These are phyloP conservation scores for Tautogolabrus adspersus DNA, from an alignment of 2,113 vertebrate species.

Conservation along the genomic window DNA sequence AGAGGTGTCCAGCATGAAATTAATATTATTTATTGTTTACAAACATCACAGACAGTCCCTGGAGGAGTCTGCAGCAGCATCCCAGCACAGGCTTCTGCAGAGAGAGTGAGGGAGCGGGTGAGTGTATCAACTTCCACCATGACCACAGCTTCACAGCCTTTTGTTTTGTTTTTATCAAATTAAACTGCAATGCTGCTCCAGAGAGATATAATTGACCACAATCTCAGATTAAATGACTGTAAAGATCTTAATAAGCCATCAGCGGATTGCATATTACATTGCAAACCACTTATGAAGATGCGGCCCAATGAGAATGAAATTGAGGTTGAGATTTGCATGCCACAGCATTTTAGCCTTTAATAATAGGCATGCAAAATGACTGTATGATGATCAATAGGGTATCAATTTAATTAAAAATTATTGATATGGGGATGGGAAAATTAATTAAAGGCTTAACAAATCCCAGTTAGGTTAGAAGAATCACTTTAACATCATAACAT, in stretches of 20 bases:
- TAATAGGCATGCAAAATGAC: constrained; percentile 70
- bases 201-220: constrained; percentile 83
- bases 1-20: constrained; percentile 79
- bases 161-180: constrained; percentile 85
- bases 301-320: constrained; percentile 70
- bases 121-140: constrained; percentile 81
- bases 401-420: constrained; percentile 79
- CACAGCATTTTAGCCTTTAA: constrained; percentile 72
- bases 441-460: constrained; percentile 62
- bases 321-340: constrained; percentile 75
- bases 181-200: constrained; percentile 81
- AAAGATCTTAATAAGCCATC: constrained; percentile 85
- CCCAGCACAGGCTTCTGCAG: constrained; percentile 60
- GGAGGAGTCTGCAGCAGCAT: constrained; percentile 57
- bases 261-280: constrained; percentile 79
- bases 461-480: constrained; percentile 18
- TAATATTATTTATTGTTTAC: constrained; percentile 84
- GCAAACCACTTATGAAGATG: constrained; percentile 78
- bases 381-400: constrained; percentile 73
- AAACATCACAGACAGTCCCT: constrained; percentile 68
- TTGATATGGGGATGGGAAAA: constrained; percentile 66
- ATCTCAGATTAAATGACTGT: constrained; percentile 83
- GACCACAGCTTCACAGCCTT: constrained; percentile 80
- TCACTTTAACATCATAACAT: constrained; percentile 31
- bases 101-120: constrained; percentile 28